Base-by-base conservation (phyloP, 2,888 invertebrate genomes). In the Anticlea derivata region DNA sequence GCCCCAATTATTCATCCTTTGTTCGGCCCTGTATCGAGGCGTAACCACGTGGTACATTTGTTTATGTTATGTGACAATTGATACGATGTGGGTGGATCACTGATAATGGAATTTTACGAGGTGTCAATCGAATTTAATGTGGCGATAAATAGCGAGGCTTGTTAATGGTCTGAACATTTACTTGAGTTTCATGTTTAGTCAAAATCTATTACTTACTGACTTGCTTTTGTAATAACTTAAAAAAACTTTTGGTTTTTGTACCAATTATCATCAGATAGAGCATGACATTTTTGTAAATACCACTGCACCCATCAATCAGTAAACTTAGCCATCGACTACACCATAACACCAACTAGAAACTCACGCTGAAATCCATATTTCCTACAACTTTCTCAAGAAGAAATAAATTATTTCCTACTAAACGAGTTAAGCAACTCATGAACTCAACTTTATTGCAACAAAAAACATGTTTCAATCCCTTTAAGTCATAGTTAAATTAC, bases 401-500 rank as follows among this genome's bases (percentile, higher is more conserved):
- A 23, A 23, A 23, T 23, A 23, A 23, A 23, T 7, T 23, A 2
- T 5, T 6, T 23, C 7, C 23, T 23, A 23, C 23, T 7, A 7
- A 23, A 23, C 23, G 5, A 6, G 23, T 23, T 23, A 23, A 23
- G 47, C 44, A 44, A 52, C 54, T 52, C 52, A 50, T 55, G 40
- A 55, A 50, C 44, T 4, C 50, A 48, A 27, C n/a, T 44, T 33
- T 49, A 58, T 31, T 7, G 50, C 23, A 17, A 59, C 63, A 67
- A 63, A 66, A 55, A 47, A 50, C 60, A 59, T 61, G 58, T 65
- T 63, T 63, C 17, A 62, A 66, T 62, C 61, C 62, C 58, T 47
- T 47, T 63, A 65, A 55, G 60, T 65, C 55, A 50, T 51, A 54
- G 54, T 56, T 60, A 64, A 69, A 71, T 66, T 68, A 65, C 69